Base-by-base conservation (phyloP, 2,797 vertebrate genomes). In the Enteromius trimaculatus region DNA sequence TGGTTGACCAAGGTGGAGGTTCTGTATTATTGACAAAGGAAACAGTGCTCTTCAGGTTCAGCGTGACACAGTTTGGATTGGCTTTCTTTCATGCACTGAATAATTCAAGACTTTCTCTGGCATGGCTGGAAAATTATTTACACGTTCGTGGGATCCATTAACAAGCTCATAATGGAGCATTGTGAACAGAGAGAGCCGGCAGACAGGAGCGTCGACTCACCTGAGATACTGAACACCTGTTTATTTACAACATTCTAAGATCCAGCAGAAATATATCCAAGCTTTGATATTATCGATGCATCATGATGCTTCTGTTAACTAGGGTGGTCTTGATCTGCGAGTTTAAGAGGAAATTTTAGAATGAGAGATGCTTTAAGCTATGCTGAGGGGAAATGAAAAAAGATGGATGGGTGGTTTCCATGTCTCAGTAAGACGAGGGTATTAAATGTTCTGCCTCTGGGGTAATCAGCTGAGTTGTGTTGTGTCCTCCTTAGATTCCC, bases 51-150 rank as follows among this genome's bases (percentile, higher is more conserved):
- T 76, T 14, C 11, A 7, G 29, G 47, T 60, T 58, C 68, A 66
- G 82, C 80, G 79, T 8, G 85, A 89, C 90, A 85, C 76, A 19
- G 76, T 84, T 80, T 74, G 79, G 93, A 93, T 95, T 92, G 87
- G 87, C 87, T 95, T 94, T 93, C 94, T 75, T 81, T 81, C 82
- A 81, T 68, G 79, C 78, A 34, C 87, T 95, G 83, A 92, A 95
- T 94, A 93, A 95, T 95, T 95, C 86, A 95, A 93, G 88, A 80
- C 84, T 42, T 31, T 87, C 90, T 91, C 90, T 88, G 84, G 90
- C 88, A 91, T 86, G 84, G 86, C 87, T 93, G 88, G 88, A 92
- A 92, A 92, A 93, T 93, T 93, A 93, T 93, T 93, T 88, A 93
- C 91, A 89, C 90, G 85, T 89, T 89, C 77, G 86, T 79, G 86